A percentile compares a stretch with the other conserved stretches of the same genome.
These are phyloP conservation scores for Scaptomyza polygonia DNA, from an alignment of 2,888 invertebrate species.

Conservation along the genomic window DNA sequence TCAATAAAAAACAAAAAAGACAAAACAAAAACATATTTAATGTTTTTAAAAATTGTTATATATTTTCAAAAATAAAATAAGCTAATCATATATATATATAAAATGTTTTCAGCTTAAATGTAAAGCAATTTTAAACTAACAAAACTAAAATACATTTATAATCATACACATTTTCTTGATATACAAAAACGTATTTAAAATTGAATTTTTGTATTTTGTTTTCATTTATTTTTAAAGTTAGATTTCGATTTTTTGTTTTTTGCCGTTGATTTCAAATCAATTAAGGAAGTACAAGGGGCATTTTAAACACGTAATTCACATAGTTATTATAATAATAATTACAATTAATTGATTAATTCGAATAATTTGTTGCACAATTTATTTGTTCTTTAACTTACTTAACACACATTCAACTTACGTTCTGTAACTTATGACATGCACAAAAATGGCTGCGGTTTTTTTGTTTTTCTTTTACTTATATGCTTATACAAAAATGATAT, in stretches of 20 bases:
- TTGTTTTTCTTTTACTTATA: slow-evolving; percentile 42
- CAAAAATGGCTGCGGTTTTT: slow-evolving; percentile 42
- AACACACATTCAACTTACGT: slow-evolving; percentile 49
- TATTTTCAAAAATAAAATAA: slow-evolving; percentile 70
- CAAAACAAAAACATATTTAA: slow-evolving; percentile 14
- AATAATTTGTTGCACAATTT: slow-evolving; percentile 51
- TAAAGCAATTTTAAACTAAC: slow-evolving; percentile 51
- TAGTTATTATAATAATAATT: slow-evolving; percentile 20
- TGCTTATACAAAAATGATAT: slow-evolving; percentile 71
- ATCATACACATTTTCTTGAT: slow-evolving; percentile 30
- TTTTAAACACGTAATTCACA: slow-evolving; percentile 49
- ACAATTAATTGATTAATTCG: slow-evolving; percentile 26
- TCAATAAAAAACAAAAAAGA: background rate
- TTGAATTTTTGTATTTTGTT: slow-evolving; percentile 3
- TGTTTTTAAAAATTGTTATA: slow-evolving; percentile 68
- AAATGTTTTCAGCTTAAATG: slow-evolving; percentile 62
- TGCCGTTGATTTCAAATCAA: slow-evolving; percentile 74
- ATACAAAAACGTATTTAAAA: slow-evolving; percentile 42
- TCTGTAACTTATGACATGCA: slow-evolving; percentile 48
- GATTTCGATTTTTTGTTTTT: slow-evolving; percentile 47
- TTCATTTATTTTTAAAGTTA: slow-evolving; percentile 49
- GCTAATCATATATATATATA: slow-evolving; percentile 75
- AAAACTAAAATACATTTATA: slow-evolving; percentile 34
- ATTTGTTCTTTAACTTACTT: slow-evolving; percentile 15
- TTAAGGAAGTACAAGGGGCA: slow-evolving; percentile 77